These are phyloP conservation scores for Turnix velox DNA, from an alignment of 2,113 vertebrate species.

Conservation along the genomic window DNA sequence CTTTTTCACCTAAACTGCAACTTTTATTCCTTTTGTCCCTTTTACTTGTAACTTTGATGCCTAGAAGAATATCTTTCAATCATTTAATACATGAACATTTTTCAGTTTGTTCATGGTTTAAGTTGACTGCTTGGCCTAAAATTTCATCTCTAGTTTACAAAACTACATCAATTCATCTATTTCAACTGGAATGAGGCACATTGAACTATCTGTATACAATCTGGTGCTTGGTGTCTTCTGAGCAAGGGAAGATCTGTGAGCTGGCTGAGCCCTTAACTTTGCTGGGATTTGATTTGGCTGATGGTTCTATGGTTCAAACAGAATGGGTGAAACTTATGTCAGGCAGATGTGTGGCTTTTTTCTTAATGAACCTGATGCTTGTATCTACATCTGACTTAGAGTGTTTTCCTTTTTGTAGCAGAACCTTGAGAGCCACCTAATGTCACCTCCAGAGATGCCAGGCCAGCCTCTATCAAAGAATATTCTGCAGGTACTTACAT, in stretches of 20 bases:
- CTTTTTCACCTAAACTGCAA: not conserved
- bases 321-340: not conserved
- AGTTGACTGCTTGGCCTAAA: not conserved
- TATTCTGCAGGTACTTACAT: constrained; percentile 90
- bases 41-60: not conserved
- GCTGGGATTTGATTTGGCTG: not conserved
- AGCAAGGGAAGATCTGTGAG: not conserved
- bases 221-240: not conserved
- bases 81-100: not conserved
- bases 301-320: not conserved
- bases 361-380: not conserved
- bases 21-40: not conserved
- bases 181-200: not conserved
- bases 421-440: constrained; percentile 81
- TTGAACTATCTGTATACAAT: not conserved
- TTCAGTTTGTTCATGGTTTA: not conserved
- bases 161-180: not conserved
- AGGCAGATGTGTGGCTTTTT: not conserved
- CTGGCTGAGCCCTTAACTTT: not conserved
- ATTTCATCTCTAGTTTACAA: not conserved
- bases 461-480: constrained; percentile 84
- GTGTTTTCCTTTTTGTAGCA: constrained; percentile 67
- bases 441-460: constrained; percentile 77
- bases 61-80: not conserved
- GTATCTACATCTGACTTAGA: not conserved